These are phyloP conservation scores for Heliocidaris erythrogramma DNA, from an alignment of 35 echinoderm and acorn worm species.

Conservation along the genomic window DNA sequence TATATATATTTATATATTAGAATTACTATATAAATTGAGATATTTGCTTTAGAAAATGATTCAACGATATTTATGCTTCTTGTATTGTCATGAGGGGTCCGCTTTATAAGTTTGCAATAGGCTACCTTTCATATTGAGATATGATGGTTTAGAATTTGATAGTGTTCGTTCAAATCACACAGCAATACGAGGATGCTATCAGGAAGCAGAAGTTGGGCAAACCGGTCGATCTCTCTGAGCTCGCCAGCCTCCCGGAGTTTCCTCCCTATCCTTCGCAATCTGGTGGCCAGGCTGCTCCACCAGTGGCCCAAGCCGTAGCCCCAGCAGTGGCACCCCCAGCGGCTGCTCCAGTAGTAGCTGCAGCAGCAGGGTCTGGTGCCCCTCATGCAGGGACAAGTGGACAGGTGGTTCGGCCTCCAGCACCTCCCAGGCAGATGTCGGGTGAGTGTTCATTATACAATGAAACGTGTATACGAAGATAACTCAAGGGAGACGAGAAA, in stretches of 20 bases:
- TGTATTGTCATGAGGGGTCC: too few relatives aligned
- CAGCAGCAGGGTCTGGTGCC: background rate
- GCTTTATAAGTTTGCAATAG: background rate
- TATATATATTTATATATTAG: too few relatives aligned
- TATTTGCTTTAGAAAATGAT: too few relatives aligned
- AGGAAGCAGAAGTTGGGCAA: constrained; percentile 81
- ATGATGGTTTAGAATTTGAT: background rate
- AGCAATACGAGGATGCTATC: constrained; percentile 94
- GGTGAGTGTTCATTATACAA: background rate
- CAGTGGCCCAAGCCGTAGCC: background rate
- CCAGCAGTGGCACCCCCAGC: constrained; percentile 33
- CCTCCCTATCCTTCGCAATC: constrained; percentile 67
- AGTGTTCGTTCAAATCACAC: background rate
- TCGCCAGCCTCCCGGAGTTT: constrained; percentile 77
- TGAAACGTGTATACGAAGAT: too few relatives aligned
- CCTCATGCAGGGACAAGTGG: background rate
- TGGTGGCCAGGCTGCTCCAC: constrained; percentile 16
- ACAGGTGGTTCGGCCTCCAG: background rate
- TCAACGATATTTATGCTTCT: too few relatives aligned
- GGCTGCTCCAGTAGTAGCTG: background rate
- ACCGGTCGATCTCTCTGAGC: constrained; percentile 83
- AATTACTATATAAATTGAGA: too few relatives aligned
- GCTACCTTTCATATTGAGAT: background rate
- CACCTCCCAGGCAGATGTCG: constrained; percentile 24
- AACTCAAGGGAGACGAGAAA: too few relatives aligned